These are phyloP conservation scores for Spisula solida DNA, from an alignment of 2,888 invertebrate genomes.

Conservation along the genomic window DNA sequence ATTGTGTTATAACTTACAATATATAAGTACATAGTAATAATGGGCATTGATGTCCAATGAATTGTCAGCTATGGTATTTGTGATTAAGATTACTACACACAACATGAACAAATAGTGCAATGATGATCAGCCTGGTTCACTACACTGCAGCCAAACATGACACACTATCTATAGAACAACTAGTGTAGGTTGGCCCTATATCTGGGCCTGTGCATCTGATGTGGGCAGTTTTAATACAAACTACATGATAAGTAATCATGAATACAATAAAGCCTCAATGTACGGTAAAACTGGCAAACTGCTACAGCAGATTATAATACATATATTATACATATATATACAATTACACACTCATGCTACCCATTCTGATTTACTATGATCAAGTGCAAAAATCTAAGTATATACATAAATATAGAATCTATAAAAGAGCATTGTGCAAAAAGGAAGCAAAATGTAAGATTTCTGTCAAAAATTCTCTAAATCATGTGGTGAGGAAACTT, in stretches of 20 bases:
- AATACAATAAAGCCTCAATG: neutral
- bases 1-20: neutral
- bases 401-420: neutral
- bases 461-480: neutral
- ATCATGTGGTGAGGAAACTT: neutral
- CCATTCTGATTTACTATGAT: slow-evolving; percentile 1
- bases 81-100: slow-evolving; percentile 29
- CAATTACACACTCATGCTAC: slow-evolving; percentile 21
- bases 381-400: neutral
- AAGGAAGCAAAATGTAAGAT: slow-evolving; percentile 12
- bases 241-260: neutral
- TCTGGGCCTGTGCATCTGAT: neutral
- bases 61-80: slow-evolving; percentile 8
- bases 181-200: neutral
- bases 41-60: neutral
- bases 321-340: neutral
- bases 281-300: neutral
- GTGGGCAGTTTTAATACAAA: neutral
- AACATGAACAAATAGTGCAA: slow-evolving; percentile 38
- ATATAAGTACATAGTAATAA: neutral
- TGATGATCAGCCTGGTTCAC: slow-evolving; percentile 31
- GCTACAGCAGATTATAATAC: neutral
- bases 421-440: slow-evolving; percentile 11
- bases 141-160: slow-evolving; percentile 47
- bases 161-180: slow-evolving; percentile 18